These are phyloP conservation scores for Mastigias papua DNA, from an alignment of 30 jellyfish, hydroid and myxozoan species.

Conservation along the genomic window DNA sequence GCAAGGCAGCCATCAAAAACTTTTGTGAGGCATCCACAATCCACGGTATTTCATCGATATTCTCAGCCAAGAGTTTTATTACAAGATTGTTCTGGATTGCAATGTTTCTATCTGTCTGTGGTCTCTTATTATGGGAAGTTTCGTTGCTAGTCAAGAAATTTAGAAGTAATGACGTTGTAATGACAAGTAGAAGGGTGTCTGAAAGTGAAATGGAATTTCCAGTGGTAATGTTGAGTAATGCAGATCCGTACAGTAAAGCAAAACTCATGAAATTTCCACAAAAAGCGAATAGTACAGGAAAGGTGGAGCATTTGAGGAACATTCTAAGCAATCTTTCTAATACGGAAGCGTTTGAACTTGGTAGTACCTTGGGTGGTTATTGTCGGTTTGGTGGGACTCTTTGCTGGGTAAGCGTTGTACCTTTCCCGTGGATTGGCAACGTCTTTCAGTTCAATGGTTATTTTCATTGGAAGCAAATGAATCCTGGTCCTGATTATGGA, in stretches of 20 bases:
- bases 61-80: not conserved
- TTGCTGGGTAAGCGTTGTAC: not conserved
- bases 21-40: not conserved
- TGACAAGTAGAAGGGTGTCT: not conserved
- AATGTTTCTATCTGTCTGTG: not conserved
- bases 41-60: not conserved
- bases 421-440: not conserved
- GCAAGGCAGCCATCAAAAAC: not conserved
- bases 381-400: not conserved
- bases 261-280: not conserved
- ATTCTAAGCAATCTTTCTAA: not conserved
- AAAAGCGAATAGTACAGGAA: not conserved
- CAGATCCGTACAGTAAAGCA: not conserved
- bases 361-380: not conserved
- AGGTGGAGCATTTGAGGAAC: not conserved
- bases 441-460: not conserved
- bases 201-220: slow-evolving; percentile 35
- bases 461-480: not conserved
- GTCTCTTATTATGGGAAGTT: not conserved
- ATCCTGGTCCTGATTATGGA: not conserved
- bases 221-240: slow-evolving; percentile 21
- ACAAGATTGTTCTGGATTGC: not conserved
- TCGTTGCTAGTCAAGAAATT: not conserved
- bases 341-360: not conserved
- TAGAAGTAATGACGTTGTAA: not conserved